phyloP scores from a whole-genome alignment of 2,797 vertebrate species.

The Poecilia wingei region DNA sequence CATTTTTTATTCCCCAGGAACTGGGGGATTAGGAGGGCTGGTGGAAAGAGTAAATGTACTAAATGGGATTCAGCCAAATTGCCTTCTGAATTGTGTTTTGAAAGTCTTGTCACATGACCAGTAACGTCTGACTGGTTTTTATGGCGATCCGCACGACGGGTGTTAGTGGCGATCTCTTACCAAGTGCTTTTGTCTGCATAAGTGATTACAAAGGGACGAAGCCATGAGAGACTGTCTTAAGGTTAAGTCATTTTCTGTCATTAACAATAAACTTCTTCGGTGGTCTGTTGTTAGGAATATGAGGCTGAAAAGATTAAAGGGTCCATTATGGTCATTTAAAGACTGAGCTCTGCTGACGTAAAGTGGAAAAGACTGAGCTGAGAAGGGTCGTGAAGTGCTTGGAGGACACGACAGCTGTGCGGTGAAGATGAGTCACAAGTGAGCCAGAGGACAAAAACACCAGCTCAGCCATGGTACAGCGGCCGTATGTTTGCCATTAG shows the following conservation, averaged over 20 bases:
- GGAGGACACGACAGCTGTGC: conserved; percentile 17
- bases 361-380: not conserved
- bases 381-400: conserved; percentile 8
- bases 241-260: conserved; percentile 40
- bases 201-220: conserved; percentile 10
- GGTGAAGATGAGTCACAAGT: conserved; percentile 48
- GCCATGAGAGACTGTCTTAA: conserved; percentile 6
- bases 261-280: conserved; percentile 33
- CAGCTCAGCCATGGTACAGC: conserved; percentile 16
- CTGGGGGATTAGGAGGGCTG: not conserved
- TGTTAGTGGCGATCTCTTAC: conserved; percentile 37
- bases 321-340: not conserved
- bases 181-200: conserved; percentile 20
- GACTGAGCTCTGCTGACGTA: not conserved
- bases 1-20: conserved; percentile 22
- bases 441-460: conserved; percentile 25
- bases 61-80: conserved; percentile 2
- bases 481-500: conserved; percentile 58
- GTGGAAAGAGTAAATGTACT: not conserved
- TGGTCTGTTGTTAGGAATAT: not conserved
- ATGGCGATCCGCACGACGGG: conserved; percentile 63
- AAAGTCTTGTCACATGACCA: conserved; percentile 61
- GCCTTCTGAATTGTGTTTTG: conserved; percentile 50
- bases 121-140: conserved; percentile 42
- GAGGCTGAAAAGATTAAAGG: not conserved